Evolutionary conservation across 35 echinoderm and acorn worm species (phyloP).

Genomic region (Ptychodera flava): DNA sequence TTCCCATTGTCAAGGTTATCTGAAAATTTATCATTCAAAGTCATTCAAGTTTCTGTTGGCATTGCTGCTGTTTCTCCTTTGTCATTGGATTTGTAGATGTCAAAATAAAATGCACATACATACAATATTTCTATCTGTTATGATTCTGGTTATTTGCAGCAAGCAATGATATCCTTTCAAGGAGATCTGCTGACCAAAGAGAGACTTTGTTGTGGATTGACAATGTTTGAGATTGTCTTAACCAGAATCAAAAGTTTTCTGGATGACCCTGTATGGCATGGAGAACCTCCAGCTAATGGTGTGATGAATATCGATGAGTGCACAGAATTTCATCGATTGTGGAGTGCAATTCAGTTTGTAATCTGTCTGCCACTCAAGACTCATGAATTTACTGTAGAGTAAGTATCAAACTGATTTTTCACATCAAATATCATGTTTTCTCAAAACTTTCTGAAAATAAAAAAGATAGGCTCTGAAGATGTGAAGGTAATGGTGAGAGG

Average conservation of each 20-base stretch:
- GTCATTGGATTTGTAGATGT: too few relatives aligned
- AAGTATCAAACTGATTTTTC: constrained; percentile 8
- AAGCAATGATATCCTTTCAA: constrained; percentile 64
- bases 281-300: constrained; percentile 74
- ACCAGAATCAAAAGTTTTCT: constrained; percentile 89
- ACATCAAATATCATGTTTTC: too few relatives aligned
- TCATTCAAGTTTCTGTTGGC: too few relatives aligned
- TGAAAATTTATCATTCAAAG: too few relatives aligned
- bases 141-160: too few relatives aligned
- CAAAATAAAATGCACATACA: too few relatives aligned
- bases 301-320: constrained; percentile 99
- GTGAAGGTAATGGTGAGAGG: too few relatives aligned
- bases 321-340: constrained; percentile 87
- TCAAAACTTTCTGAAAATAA: too few relatives aligned
- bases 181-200: constrained; percentile 89
- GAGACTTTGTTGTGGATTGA: constrained; percentile 90
- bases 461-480: too few relatives aligned
- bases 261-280: constrained; percentile 69
- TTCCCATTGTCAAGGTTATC: too few relatives aligned
- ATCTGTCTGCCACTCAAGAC: constrained; percentile 88
- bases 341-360: constrained; percentile 99
- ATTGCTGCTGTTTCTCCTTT: too few relatives aligned
- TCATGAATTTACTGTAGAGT: constrained; percentile 89
- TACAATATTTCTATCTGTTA: too few relatives aligned
- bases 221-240: constrained; percentile 90